Evolutionary conservation across 2,797 vertebrate genomes (phyloP).

Genomic region (Mormyrops boulengeri): DNA sequence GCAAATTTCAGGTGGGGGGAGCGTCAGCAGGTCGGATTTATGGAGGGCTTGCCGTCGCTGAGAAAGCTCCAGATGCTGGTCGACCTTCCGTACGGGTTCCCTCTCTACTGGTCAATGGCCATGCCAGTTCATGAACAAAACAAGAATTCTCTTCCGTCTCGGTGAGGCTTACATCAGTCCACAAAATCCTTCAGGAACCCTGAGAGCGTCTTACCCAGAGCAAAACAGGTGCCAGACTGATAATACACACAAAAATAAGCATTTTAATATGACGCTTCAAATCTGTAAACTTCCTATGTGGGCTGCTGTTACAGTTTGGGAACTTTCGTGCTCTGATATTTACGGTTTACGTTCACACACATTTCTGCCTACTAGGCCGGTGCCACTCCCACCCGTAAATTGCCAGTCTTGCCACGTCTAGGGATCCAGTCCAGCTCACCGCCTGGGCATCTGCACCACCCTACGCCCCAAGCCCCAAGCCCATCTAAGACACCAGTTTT

Average conservation of each 20-base stretch:
- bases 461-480: background rate
- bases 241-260: background rate
- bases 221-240: background rate
- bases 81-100: background rate
- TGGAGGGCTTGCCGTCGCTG: background rate
- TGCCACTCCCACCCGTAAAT: background rate
- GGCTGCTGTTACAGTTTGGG: background rate
- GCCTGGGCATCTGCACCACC: background rate
- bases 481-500: conserved; percentile 12
- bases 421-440: background rate
- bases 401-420: background rate
- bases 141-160: background rate
- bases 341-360: background rate
- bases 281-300: background rate
- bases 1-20: background rate
- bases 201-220: background rate
- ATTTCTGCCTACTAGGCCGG: too few species aligned
- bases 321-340: background rate
- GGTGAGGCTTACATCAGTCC: background rate
- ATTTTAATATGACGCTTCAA: background rate
- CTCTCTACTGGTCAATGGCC: background rate
- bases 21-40: background rate
- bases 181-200: background rate
- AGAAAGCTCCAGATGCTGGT: too few species aligned
- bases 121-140: background rate